A percentile compares a stretch with the other conserved stretches of the same genome.
These are phyloP conservation scores for Platichthys stellatus DNA, from an alignment of 2,113 vertebrate genomes.

Conservation along the genomic window DNA sequence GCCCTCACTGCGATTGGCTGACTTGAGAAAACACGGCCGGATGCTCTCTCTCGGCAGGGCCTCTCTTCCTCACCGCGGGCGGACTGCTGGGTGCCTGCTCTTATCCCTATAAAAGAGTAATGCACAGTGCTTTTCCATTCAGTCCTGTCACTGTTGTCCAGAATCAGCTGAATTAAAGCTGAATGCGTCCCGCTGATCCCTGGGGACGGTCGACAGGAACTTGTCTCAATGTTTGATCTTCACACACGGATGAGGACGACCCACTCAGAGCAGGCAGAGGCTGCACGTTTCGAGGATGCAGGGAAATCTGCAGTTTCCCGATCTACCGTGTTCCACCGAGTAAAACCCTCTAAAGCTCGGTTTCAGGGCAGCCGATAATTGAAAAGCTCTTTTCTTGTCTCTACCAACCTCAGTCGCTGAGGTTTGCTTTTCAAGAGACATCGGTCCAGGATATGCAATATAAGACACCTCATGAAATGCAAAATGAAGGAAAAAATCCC, in stretches of 20 bases:
- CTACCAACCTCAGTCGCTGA: too few species aligned
- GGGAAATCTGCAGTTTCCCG: neutral
- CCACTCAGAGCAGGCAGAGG: conserved; percentile 5
- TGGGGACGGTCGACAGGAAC: conserved; percentile 25
- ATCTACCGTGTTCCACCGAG: neutral
- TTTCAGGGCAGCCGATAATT: neutral
- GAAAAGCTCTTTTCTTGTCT: too few species aligned
- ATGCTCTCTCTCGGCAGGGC: conserved; percentile 10
- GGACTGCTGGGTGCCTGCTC: conserved; percentile 29
- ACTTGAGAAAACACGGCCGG: conserved; percentile 36
- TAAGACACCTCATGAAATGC: neutral
- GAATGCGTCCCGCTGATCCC: conserved; percentile 23
- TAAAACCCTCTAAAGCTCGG: neutral
- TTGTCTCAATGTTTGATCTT: conserved; percentile 41
- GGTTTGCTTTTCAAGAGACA: neutral
- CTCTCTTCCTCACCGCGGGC: conserved; percentile 33
- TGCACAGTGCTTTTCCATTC: neutral
- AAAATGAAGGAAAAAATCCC: neutral
- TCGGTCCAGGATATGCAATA: neutral
- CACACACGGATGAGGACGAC: conserved; percentile 15
- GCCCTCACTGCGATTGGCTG: conserved; percentile 1
- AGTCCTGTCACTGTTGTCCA: conserved; percentile 20
- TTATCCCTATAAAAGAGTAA: conserved; percentile 34
- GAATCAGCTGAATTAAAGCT: conserved; percentile 36
- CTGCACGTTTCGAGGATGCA: neutral